phyloP scores from a whole-genome alignment of 1,140 invertebrate species.

The Aphis craccivora region DNA sequence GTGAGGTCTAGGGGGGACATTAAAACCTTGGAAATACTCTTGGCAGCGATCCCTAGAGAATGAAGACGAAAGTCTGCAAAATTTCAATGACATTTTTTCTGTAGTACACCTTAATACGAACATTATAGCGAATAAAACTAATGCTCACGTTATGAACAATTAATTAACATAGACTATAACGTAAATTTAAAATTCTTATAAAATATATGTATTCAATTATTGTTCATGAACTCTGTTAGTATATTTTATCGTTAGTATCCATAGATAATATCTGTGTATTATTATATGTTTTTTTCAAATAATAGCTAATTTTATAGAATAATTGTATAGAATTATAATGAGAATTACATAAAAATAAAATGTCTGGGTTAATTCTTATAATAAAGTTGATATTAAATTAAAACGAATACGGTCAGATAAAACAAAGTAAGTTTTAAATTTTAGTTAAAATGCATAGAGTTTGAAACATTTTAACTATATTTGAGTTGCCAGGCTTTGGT shows the following conservation, averaged over 20 bases:
- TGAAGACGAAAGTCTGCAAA: background rate
- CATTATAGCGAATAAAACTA: background rate
- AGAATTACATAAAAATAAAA: too few species aligned
- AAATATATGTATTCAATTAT: background rate
- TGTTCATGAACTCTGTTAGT: background rate
- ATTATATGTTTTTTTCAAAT: background rate
- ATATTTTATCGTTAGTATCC: background rate
- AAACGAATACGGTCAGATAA: background rate
- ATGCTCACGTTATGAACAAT: background rate
- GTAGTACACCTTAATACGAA: background rate
- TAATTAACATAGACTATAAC: background rate
- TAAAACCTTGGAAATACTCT: conserved; percentile 34
- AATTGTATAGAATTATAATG: too few species aligned
- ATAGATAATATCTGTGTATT: background rate
- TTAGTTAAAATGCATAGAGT: background rate
- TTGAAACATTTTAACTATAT: background rate
- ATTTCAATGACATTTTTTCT: background rate
- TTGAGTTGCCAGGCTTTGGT: background rate
- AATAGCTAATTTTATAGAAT: background rate
- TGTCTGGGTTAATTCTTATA: background rate
- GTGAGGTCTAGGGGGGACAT: conserved; percentile 7
- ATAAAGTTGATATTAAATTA: background rate
- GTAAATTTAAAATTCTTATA: background rate
- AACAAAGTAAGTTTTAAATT: background rate
- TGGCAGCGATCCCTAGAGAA: background rate